Evolutionary conservation across 2,113 vertebrate species (phyloP).

Genomic region (Otus sunia): DNA sequence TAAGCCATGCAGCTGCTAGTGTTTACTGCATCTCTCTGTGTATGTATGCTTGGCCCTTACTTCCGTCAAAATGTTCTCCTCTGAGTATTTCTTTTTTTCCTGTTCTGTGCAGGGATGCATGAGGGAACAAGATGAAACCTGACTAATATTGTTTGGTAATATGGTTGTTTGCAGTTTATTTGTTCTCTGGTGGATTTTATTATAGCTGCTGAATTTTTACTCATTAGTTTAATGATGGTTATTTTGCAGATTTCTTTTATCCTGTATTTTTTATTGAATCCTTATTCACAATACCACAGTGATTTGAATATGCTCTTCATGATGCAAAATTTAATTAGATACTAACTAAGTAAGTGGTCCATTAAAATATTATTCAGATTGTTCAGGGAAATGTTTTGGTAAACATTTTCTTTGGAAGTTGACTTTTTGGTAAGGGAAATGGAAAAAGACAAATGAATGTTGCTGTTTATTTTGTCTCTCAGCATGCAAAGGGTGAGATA

Average conservation of each 20-base stretch:
- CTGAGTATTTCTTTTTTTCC: not conserved
- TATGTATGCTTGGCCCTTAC: slow-evolving; percentile 9
- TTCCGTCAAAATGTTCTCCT: slow-evolving; percentile 26
- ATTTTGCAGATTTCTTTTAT: slow-evolving; percentile 61
- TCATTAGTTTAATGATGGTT: slow-evolving; percentile 68
- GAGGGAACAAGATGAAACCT: slow-evolving; percentile 32
- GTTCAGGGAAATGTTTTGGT: slow-evolving; percentile 56
- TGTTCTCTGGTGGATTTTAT: slow-evolving; percentile 59
- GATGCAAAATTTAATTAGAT: slow-evolving; percentile 61
- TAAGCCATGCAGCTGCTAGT: slow-evolving; percentile 52
- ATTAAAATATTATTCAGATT: slow-evolving; percentile 62
- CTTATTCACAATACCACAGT: slow-evolving; percentile 57
- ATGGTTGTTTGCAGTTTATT: slow-evolving; percentile 40
- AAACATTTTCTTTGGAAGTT: slow-evolving; percentile 61
- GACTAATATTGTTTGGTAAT: slow-evolving; percentile 62
- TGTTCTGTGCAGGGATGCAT: not conserved
- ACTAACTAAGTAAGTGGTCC: slow-evolving; percentile 53
- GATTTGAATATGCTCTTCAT: slow-evolving; percentile 54
- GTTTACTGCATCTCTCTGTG: slow-evolving; percentile 13
- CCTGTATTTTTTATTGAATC: slow-evolving; percentile 60
- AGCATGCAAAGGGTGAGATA: slow-evolving; percentile 37
- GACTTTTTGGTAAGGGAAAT: slow-evolving; percentile 41
- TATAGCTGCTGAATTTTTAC: slow-evolving; percentile 60
- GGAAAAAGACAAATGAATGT: slow-evolving; percentile 36
- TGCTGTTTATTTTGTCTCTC: slow-evolving; percentile 42